Evolutionary conservation across 2,113 vertebrate genomes (phyloP), one percentile per base, ranked within the genome.

Genomic region (Mus pahari): DNA sequence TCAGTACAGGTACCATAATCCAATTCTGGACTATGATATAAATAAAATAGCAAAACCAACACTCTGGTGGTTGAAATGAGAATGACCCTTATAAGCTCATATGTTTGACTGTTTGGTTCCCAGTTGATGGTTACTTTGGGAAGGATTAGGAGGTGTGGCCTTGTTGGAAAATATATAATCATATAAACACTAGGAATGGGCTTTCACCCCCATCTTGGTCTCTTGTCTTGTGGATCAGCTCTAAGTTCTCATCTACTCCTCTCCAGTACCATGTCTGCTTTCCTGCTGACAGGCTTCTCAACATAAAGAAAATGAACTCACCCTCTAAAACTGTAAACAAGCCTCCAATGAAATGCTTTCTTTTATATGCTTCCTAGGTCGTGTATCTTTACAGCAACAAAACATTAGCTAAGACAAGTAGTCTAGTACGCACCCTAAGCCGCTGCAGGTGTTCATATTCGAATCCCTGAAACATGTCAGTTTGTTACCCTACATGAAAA

Each of bases 381-480:
- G 22, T 9, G 10, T 55, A 33, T 22, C 77, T 16, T 79, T 20
- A 58, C 19, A 55, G 50, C 53, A 81, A 79, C 33, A n/a, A 19
- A 79, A 79, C 50, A n/a, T 33, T 79, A 55, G 55, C 19, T 55
- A 81, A 55, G 19, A n/a, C 19, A 81, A 55, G 10, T 55, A 55
- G 36, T 55, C 53, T 12, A 36, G 33, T 58, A 58, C 2, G 20
- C 10, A 39, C 11, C 9, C 26, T 28, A 48, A 31, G 16, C 13
- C 55, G 6, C 12, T 71, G 70, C 78, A 90, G 8, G 70, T 81
- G 6, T 89, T 64, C n/a, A 86, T 42, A 88, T 87, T 26, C 5
- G 75, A 84, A 94, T 92, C 74, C 26, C 45, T 90, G 39, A 22
- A 94, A 90, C 6, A 13, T 6, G 7, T 87, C 42, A 91, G 82